These are phyloP conservation scores for Charaxes varanes DNA, from an alignment of 1,140 invertebrate genomes.

Conservation along the genomic window DNA sequence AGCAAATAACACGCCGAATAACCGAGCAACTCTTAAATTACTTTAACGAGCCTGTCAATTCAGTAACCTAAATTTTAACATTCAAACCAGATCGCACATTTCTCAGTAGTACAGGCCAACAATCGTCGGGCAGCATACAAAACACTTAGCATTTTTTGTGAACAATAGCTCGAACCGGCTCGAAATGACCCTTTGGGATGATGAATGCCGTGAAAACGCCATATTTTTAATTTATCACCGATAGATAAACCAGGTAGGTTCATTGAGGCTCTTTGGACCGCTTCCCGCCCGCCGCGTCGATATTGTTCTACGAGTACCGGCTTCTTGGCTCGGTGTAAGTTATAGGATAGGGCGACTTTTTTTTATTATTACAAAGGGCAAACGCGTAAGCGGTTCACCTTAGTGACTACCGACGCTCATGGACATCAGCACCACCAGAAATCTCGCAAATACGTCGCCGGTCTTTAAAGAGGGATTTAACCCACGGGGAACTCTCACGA, in stretches of 20 bases:
- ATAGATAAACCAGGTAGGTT: constrained; percentile 66
- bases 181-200: constrained; percentile 53
- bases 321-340: constrained; percentile 18
- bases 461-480: no score
- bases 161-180: constrained; percentile 33
- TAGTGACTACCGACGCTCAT: no score
- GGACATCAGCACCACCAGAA: no score
- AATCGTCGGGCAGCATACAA: constrained; percentile 32
- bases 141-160: constrained; percentile 34
- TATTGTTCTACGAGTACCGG: constrained; percentile 30
- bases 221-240: constrained; percentile 71
- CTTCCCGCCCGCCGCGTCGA: constrained; percentile 36
- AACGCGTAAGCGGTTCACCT: no score
- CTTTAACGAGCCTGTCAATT: constrained; percentile 22
- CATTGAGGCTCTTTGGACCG: constrained; percentile 50
- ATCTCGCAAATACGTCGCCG: no score
- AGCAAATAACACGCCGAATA: constrained; percentile 10
- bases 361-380: no score
- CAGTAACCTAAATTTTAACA: constrained; percentile 25
- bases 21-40: constrained; percentile 16
- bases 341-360: constrained; percentile 2
- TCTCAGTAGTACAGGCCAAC: constrained; percentile 25
- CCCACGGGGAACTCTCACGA: no score
- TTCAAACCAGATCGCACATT: constrained; percentile 19
- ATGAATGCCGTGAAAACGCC: constrained; percentile 58